Base-by-base conservation (phyloP, 2,888 invertebrate species). In the Diarsia rubi region DNA sequence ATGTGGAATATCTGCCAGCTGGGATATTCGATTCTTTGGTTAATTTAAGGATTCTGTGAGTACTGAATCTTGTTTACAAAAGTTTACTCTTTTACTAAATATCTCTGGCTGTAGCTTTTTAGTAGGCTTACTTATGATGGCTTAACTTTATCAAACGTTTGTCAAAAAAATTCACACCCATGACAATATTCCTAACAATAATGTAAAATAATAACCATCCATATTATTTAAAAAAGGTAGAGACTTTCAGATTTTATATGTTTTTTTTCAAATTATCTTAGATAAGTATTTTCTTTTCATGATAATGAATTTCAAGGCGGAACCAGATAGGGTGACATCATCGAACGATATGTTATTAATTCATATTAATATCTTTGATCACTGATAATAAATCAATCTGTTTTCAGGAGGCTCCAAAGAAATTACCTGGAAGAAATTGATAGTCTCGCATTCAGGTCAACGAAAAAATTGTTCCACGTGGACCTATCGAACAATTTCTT, bases 401-500 rank as follows among this genome's bases (percentile, higher is more conserved):
- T 82, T 97, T 97, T 82, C 94, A 98, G 98, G 85, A 97, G 97
- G 65, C 94, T 98, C 21, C 97, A 98, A 89, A 97, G 97, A 91
- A 98, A 98, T 91, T 95, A 97, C 81, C 89, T 98, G 72, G 97
- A 97, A 92, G 97, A 97, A 90, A 93, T 98, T 62, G 96, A 97
- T 69, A 94, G 95, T 59, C 95, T 97, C 82, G 94, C 97, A n/a
- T 97, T 98, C 78, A 92, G 95, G 62, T 94, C 96, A 62, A 94
- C 98, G 49, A 96, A 96, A 85, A 97, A 97, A 88, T 93, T 98
- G 52, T 97, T 97, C 87, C 98, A 98, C 69, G 94, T 98, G 67
- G 97, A 98, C 88, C 90, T 98, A 63, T 97, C 98, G 0, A 97
- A 97, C 83, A 98, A 98, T 91, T 95, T 95, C 68, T 93, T 98